Conservation (phyloP, 2,888 invertebrate species). For the Apoda limacodes region DNA sequence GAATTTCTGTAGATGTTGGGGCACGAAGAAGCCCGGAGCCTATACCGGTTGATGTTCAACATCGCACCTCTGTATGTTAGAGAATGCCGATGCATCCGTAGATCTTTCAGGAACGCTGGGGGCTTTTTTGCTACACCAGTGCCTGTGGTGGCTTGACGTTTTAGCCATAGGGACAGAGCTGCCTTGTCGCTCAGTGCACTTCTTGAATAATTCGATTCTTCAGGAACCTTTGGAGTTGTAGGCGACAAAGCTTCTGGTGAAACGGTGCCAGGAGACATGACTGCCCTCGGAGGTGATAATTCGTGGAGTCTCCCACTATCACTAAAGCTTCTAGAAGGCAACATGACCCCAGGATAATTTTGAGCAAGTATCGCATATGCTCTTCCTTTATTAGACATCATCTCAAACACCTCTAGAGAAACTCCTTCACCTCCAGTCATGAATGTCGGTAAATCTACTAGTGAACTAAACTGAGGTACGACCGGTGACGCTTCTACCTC, state of each 20-base stretch:
- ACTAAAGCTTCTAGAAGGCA: conserved; percentile 80
- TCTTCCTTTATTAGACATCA: conserved; percentile 76
- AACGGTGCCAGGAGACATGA: conserved; percentile 35
- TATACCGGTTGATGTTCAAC: conserved; percentile 84
- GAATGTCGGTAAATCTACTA: conserved; percentile 87
- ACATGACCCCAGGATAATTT: conserved; percentile 80
- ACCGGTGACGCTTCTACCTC: conserved; percentile 46
- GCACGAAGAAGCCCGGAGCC: conserved; percentile 87
- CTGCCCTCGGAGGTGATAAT: conserved; percentile 41
- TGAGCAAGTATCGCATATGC: conserved; percentile 79
- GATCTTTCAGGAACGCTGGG: conserved; percentile 78
- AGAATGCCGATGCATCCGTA: conserved; percentile 81
- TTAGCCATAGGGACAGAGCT: conserved; percentile 68
- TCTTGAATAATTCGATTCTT: conserved; percentile 22
- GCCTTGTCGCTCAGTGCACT: conserved; percentile 49
- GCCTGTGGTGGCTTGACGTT: conserved; percentile 48
- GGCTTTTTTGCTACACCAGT: conserved; percentile 52
- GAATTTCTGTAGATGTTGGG: conserved; percentile 91
- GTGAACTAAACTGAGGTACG: conserved; percentile 77
- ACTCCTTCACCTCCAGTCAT: conserved; percentile 82
- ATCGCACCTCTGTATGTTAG: conserved; percentile 88
- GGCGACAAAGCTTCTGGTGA: conserved; percentile 41
- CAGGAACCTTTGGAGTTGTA: conserved; percentile 27
- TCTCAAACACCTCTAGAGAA: conserved; percentile 80
- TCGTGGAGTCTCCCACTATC: conserved; percentile 66